Evolutionary conservation across 2,888 invertebrate species (phyloP).

Genomic region (Mythimna vitellina): DNA sequence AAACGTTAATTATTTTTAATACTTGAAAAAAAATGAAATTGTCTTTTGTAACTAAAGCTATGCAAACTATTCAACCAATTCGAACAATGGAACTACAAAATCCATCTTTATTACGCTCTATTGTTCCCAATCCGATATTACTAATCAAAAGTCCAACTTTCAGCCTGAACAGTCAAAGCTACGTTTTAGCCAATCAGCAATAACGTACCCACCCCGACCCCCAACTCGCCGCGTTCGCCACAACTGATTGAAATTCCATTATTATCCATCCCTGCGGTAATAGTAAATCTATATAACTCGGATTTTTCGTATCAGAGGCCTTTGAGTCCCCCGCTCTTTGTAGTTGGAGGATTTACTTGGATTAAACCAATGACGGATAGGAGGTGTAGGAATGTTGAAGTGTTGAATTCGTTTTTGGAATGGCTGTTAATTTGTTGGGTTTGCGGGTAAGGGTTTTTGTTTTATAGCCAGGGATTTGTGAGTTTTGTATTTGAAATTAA

Average conservation of each 20-base stretch:
- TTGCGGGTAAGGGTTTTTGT: not conserved
- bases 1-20: too few species aligned
- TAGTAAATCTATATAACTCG: constrained; percentile 84
- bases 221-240: constrained; percentile 54
- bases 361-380: constrained; percentile 76
- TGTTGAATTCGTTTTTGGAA: constrained; percentile 38
- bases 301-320: constrained; percentile 81
- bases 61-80: constrained; percentile 11
- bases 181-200: constrained; percentile 69
- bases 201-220: constrained; percentile 54
- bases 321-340: constrained; percentile 77
- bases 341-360: constrained; percentile 77
- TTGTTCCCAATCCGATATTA: constrained; percentile 65
- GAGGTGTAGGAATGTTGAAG: constrained; percentile 40
- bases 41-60: not conserved
- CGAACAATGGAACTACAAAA: constrained; percentile 16
- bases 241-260: constrained; percentile 89
- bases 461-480: constrained; percentile 13
- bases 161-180: constrained; percentile 61
- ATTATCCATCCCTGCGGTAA: constrained; percentile 83
- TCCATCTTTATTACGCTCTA: constrained; percentile 51
- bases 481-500: not conserved
- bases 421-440: constrained; percentile 32
- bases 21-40: not conserved
- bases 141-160: constrained; percentile 63